Evolutionary conservation across 2,797 vertebrate genomes (phyloP), one percentile per base, ranked within the genome.

Genomic region (Lacerta bilineata): DNA sequence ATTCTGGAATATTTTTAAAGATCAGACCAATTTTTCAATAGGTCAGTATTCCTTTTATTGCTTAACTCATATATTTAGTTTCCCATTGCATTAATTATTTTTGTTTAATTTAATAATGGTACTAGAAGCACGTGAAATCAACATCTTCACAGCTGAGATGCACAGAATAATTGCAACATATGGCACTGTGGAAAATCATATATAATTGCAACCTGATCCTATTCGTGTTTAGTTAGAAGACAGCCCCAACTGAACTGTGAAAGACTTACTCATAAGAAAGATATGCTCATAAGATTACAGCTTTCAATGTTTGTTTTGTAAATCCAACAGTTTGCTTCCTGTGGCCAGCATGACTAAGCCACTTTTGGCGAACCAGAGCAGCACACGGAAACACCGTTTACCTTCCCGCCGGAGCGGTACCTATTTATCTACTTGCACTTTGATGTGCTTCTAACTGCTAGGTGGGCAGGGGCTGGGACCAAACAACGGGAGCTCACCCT

Each of bases 11-110:
- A 94, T 95, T 90, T 94, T 86, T 95, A 95, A 96, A 95, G 88
- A 96, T 95, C 91, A 95, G 92, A 93, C 84, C 85, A 91, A 95
- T 96, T 96, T 94, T 95, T 95, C 71, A 95, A 94, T 96, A 95
- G 92, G 88, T 94, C 91, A 92, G 10, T 96, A 92, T 95, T 93
- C 84, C 88, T 91, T 95, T 95, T 94, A 89, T 91, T 94, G 95
- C 93, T 95, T 94, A 75, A 93, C 92, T 95, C 84, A 93, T 93
- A 95, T 91, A 93, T 94, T 95, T 95, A 94, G 85, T 94, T 95
- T 96, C 84, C 5, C n/a, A 95, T 91, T 91, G 8, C 72, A 91
- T 86, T 33, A 88, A 88, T 91, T 78, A 55, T 94, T 89, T 61
- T 50, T n/a, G 20, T 77, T 55, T 69, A 18, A 76, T 69, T 80